Conservation (phyloP, 1,140 invertebrate species). For the Ceratina calcarata region DNA sequence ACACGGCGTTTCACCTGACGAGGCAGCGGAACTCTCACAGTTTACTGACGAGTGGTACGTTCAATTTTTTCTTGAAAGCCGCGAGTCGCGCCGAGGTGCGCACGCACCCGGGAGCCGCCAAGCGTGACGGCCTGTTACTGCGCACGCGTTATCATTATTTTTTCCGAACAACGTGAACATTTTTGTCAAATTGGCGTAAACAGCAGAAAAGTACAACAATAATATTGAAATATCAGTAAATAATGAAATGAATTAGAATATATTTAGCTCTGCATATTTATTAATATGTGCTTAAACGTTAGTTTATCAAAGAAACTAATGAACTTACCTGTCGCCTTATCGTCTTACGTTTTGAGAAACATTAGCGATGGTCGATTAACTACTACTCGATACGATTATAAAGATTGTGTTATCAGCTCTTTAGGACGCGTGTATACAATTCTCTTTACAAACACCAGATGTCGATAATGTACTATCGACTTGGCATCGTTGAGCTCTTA, state of each 20-base stretch:
- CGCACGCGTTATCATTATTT: conserved; percentile 14
- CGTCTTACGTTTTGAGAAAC: not conserved
- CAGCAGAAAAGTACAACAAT: not conserved
- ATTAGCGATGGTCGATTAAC: too few relatives aligned
- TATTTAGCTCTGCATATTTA: too few relatives aligned
- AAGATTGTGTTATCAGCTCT: not conserved
- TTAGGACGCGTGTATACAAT: not conserved
- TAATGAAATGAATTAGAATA: too few relatives aligned
- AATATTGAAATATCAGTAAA: not conserved
- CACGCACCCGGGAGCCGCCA: conserved; percentile 29
- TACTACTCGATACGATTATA: not conserved
- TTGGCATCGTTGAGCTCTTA: too few relatives aligned
- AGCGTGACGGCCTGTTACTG: not conserved
- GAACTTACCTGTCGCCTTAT: not conserved
- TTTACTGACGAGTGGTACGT: conserved; percentile 45
- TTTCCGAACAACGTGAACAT: not conserved
- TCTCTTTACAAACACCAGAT: not conserved
- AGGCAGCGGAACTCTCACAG: conserved; percentile 17
- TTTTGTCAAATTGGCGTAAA: not conserved
- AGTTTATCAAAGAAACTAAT: too few relatives aligned
- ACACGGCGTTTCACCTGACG: conserved; percentile 30
- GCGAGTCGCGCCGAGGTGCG: conserved; percentile 50
- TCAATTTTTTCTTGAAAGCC: conserved; percentile 58
- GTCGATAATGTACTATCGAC: not conserved
- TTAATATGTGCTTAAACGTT: too few relatives aligned